Conservation (phyloP, 2,797 vertebrate genomes). For the Sphenodon punctatus region DNA sequence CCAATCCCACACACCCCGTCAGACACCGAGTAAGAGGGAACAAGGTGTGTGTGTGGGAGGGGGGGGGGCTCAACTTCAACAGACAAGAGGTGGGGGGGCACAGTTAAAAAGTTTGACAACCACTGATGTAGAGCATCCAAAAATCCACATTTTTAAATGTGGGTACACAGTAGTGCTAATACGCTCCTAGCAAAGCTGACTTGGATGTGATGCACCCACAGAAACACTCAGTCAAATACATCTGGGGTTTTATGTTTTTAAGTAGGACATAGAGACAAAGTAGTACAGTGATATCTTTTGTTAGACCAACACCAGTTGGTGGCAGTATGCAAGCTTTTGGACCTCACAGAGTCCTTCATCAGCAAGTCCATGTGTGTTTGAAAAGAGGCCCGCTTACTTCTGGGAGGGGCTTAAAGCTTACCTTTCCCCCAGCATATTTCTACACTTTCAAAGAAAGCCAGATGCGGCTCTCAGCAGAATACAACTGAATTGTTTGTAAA, state of each 20-base stretch:
- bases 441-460: background rate
- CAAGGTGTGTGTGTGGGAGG: too few species aligned
- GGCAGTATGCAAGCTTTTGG: too few species aligned
- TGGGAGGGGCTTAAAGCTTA: background rate
- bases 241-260: fast-evolving
- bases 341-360: too few species aligned
- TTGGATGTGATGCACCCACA: background rate
- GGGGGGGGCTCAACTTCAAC: too few species aligned
- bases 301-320: too few species aligned
- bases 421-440: background rate
- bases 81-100: too few species aligned
- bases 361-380: background rate
- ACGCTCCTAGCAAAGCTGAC: background rate
- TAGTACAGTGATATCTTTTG: too few species aligned
- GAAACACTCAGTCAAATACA: background rate
- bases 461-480: background rate
- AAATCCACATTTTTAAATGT: background rate
- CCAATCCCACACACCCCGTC: too few species aligned
- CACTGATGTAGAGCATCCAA: background rate
- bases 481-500: background rate
- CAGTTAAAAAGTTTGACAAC: too few species aligned
- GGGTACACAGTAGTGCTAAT: background rate
- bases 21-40: too few species aligned
- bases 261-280: too few species aligned
- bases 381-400: background rate